Evolutionary conservation across 53 echinoderm and acorn worm species (phyloP), one percentile per base, ranked within the genome.

Genomic region (Antedon mediterranea): DNA sequence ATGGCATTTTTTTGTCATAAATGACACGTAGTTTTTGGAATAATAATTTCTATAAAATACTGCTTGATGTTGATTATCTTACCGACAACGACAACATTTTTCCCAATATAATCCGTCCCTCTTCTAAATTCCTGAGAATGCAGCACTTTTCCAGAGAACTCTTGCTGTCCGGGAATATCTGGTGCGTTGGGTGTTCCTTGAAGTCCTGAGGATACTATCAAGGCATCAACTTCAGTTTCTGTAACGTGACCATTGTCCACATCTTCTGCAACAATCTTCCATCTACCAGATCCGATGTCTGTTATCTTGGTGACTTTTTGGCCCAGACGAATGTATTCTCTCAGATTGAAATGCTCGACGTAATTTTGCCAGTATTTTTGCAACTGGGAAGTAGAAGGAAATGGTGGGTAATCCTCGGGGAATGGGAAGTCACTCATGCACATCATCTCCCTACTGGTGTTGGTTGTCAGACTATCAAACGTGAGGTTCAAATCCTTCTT

Each of bases 371-470:
- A 87, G 71, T 92, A 92, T 9, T 82, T 42, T 44, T 84, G 73
- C 71, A 89, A 74, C n/a, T 86, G 76, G 18, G 28, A 26, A 0
- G 78, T 80, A 18, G 79, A 79, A 32, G 87, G 76, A 76, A 82
- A 92, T 15, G 87, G 89, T 13, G 92, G 89, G 29, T 34, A 79
- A 0, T 92, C 89, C 28, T 84, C 82, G 14, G 89, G 86, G 78
- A 87, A 82, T 26, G 92, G 92, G 73, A 89, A 92, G 71, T 92
- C 92, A 43, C 92, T 92, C 57, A 92, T 80, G 28, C 85, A 84
- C 89, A 85, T 92, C 84, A 92, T 89, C 82, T 92, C 92, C 78
- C 87, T 89, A 43, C 92, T 92, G 28, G 92, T 81, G 78, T 92
- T 92, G 74, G 89, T 92, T 31, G 86, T 77, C 29, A 89, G 78